A percentile compares a stretch with the other conserved stretches of the same genome.
Evolutionary conservation across 2,888 invertebrate species (phyloP).

Genomic region (Drosophila anomalata): DNA sequence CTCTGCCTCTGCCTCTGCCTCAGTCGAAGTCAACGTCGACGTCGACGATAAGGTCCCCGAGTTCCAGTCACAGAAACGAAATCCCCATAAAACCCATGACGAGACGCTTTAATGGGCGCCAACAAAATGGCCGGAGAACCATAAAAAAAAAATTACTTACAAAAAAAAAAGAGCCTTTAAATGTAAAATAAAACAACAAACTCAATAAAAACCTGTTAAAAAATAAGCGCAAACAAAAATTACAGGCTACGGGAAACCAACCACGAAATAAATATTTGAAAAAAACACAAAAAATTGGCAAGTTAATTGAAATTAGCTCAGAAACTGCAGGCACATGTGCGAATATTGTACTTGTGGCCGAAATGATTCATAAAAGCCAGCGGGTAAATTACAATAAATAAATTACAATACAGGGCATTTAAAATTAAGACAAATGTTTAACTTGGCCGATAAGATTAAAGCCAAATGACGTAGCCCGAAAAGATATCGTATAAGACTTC

Average conservation of each 20-base stretch:
- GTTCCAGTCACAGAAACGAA: constrained; percentile 28
- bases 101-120: constrained; percentile 39
- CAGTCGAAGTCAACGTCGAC: background rate
- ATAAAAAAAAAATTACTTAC: constrained; percentile 33
- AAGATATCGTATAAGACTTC: background rate
- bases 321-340: constrained; percentile 14
- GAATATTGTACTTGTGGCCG: background rate
- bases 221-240: background rate
- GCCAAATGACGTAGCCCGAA: background rate
- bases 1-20: constrained; percentile 29
- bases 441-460: constrained; percentile 1
- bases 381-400: background rate
- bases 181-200: constrained; percentile 25
- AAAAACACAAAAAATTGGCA: constrained; percentile 11
- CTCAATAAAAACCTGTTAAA: background rate
- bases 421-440: background rate
- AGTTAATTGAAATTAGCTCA: constrained; percentile 60
- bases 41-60: constrained; percentile 14
- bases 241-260: constrained; percentile 20
- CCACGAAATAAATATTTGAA: constrained; percentile 30
- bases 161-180: background rate
- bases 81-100: constrained; percentile 67
- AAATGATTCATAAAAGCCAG: constrained; percentile 21
- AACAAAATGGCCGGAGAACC: constrained; percentile 51
- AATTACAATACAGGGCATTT: background rate